Evolutionary conservation across 2,888 invertebrate species (phyloP), one percentile per base, ranked within the genome.

Genomic region (Melinaea marsaeus): DNA sequence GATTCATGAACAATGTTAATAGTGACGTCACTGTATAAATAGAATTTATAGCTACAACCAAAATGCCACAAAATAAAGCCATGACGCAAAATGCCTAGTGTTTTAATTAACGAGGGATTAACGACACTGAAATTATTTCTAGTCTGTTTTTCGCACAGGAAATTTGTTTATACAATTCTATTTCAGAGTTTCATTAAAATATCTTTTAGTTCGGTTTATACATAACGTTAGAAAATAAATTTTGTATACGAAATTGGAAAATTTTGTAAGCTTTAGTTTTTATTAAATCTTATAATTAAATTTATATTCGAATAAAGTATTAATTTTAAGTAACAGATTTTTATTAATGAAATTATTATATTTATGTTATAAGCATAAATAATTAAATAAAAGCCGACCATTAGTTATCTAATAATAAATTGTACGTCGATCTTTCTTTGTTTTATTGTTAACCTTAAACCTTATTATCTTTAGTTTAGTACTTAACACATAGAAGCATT

Each of bases 41-140:
- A 57, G 57, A 57, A 7, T 63, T 63, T 60, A 63, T 57, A 60
- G 63, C 57, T 60, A 57, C 61, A 58, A 58, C 61, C 42, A 47
- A 55, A 51, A 62, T 58, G n/a, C 34, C 55, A 48, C 55, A 62
- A 62, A 62, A 54, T 46, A 47, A 34, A 46, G 7, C 33, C n/a
- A 11, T 62, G 65, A 65, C 65, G 65, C 59, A 57, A 62, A 59
- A 58, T 62, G 59, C 51, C 45, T 57, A 55, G 55, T 57, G 57
- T 57, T 51, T 13, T 61, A 64, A 64, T 64, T 62, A 64, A 45
- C 58, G 32, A 35, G 48, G 58, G 64, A 62, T 61, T 56, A 65
- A 62, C 58, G 65, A 62, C 62, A 59, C 51, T 48, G n/a, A 55
- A 56, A 55, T 58, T 61, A 58, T 58, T 51, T 58, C 47, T 13